Evolutionary conservation across 2,888 invertebrate species (phyloP), one percentile per base, ranked within the genome.

Genomic region (Dyspetes luteomarginatus): DNA sequence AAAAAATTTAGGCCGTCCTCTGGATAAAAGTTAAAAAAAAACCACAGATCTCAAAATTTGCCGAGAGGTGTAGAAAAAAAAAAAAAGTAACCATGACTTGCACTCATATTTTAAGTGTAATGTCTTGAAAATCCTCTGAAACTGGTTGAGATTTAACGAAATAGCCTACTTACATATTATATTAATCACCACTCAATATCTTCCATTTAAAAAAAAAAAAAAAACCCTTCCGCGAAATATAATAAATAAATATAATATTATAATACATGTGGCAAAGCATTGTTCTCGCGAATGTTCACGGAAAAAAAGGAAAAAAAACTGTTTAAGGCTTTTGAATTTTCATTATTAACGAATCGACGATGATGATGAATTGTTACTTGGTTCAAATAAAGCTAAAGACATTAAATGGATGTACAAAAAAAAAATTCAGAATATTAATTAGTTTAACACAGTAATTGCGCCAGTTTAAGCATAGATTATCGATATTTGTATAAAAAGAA

Each of bases 401-500:
- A 68, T 79, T 75, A 19, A 79, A 72, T 76, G 72, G 56, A 19
- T 77, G 73, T 80, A 78, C 77, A 80, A 81, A 82, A 45, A 52
- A 62, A 62, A 22, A 28, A 55, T n/a, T n/a, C 62, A 71, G 12
- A 43, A 71, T 22, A 78, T 64, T 26, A 65, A 73, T 83, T 79
- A 77, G 76, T 76, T 78, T 75, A 81, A 72, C 56, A n/a, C n/a
- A 74, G 72, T 78, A 48, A 75, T 72, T 65, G 55, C 75, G 78
- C 72, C 81, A 73, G 78, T 83, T 83, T 67, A 72, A 73, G 48
- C 65, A 78, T 76, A 83, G 76, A 19, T 81, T 73, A 76, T 75
- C 65, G 76, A 81, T 72, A 81, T 81, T 83, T 83, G 83, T 83
- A 81, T 81, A 83, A 83, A 83, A 67, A 75, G 81, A 78, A 45